phyloP scores from a whole-genome alignment of 2,888 invertebrate species.

The Euclidia mi region DNA sequence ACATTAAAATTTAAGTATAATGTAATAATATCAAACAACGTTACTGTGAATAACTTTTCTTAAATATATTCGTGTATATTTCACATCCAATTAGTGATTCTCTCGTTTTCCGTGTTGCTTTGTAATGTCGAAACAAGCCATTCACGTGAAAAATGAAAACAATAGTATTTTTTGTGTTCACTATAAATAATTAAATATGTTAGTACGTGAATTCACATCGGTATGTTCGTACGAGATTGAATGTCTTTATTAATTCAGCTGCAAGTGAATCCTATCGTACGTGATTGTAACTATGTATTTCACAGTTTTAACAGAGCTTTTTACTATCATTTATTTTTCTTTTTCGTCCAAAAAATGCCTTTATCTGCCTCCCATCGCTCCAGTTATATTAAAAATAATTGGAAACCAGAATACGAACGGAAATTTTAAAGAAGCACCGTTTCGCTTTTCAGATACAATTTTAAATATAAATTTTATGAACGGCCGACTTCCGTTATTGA shows the following conservation, averaged over 20 bases:
- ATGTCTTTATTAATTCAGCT: neutral
- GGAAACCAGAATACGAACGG: constrained; percentile 46
- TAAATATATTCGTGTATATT: no score
- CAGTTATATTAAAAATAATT: constrained; percentile 51
- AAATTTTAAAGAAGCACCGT: constrained; percentile 42
- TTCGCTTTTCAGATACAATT: constrained; percentile 41
- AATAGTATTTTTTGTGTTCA: no score
- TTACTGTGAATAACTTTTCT: no score
- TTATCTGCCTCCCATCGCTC: constrained; percentile 35
- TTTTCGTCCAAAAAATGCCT: constrained; percentile 26
- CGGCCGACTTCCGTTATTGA: constrained; percentile 38
- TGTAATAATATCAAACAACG: no score
- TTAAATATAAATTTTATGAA: constrained; percentile 44
- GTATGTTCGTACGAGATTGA: neutral
- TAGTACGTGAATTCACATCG: no score
- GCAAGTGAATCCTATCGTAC: constrained; percentile 5
- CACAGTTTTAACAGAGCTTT: constrained; percentile 19
- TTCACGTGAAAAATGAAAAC: no score
- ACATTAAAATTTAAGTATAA: no score
- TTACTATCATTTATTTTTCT: constrained; percentile 22
- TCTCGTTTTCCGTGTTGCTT: no score
- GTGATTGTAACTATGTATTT: constrained; percentile 12
- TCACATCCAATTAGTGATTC: no score
- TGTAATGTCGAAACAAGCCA: no score
- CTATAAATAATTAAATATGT: no score